phyloP scores from a whole-genome alignment of 2,888 invertebrate species.

The Plutella xylostella region DNA sequence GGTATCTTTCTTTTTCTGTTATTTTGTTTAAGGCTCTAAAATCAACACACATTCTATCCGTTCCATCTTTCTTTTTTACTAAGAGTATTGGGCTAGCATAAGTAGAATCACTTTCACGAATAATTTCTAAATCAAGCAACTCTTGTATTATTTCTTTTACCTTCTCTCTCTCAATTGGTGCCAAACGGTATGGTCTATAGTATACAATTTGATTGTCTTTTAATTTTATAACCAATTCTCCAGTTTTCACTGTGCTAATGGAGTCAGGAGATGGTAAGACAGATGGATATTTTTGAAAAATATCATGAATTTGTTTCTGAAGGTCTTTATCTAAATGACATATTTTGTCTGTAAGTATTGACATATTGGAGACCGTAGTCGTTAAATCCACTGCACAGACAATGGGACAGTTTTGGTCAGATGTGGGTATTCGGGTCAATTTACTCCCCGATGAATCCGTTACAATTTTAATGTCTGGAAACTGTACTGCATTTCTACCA shows the following conservation, averaged over 20 bases:
- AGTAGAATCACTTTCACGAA: background rate
- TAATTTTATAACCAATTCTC: slow-evolving; percentile 14
- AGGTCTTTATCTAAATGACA: slow-evolving; percentile 8
- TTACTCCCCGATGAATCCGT: slow-evolving; percentile 11
- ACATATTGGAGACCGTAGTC: too few relatives aligned
- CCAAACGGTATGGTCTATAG: background rate
- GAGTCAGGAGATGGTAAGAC: slow-evolving; percentile 6
- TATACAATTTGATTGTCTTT: background rate
- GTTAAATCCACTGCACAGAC: too few relatives aligned
- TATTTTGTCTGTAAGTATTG: too few relatives aligned
- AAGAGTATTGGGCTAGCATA: background rate
- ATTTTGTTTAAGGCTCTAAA: background rate
- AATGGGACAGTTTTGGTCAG: background rate
- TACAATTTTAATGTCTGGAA: slow-evolving; percentile 15
- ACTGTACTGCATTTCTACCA: slow-evolving; percentile 11
- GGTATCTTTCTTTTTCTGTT: slow-evolving; percentile 4
- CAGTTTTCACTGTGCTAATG: slow-evolving; percentile 13
- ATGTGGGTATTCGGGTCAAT: slow-evolving; percentile 4
- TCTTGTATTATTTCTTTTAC: background rate
- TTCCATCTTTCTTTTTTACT: background rate
- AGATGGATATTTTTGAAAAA: slow-evolving; percentile 13
- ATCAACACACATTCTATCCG: background rate
- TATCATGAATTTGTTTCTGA: too few relatives aligned
- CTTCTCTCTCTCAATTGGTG: background rate
- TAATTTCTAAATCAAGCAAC: background rate